A percentile compares a stretch with the other conserved stretches of the same genome.
Conservation (phyloP, 1,140 invertebrate genomes). For the Heliconius eleuchia region DNA sequence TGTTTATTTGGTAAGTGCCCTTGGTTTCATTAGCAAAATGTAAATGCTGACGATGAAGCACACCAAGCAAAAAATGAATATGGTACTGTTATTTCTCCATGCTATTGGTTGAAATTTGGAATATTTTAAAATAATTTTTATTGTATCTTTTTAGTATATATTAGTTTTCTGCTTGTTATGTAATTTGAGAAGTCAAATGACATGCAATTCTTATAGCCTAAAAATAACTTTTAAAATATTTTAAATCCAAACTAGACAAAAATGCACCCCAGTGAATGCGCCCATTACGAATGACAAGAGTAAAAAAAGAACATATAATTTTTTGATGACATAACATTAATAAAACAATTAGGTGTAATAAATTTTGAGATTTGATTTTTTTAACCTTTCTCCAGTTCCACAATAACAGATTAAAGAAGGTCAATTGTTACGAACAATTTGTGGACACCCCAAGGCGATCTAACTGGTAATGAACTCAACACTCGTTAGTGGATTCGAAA, state of each 20-base stretch:
- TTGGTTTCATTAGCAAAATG: too few species aligned
- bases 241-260: too few species aligned
- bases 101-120: background rate
- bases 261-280: too few species aligned
- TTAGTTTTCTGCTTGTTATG: too few species aligned
- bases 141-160: background rate
- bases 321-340: too few species aligned
- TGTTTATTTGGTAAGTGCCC: background rate
- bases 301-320: too few species aligned
- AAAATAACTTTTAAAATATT: too few species aligned
- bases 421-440: background rate
- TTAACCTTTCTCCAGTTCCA: background rate
- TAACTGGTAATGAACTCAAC: background rate
- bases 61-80: too few species aligned
- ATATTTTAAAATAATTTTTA: background rate
- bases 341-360: too few species aligned
- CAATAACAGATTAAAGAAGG: background rate
- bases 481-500: background rate
- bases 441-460: background rate
- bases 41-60: background rate
- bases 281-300: too few species aligned
- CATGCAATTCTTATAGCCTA: too few species aligned
- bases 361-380: background rate
- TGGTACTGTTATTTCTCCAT: background rate
- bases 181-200: too few species aligned